Base-by-base conservation (phyloP, 2,797 vertebrate species). In the Hydrolagus colliei region DNA sequence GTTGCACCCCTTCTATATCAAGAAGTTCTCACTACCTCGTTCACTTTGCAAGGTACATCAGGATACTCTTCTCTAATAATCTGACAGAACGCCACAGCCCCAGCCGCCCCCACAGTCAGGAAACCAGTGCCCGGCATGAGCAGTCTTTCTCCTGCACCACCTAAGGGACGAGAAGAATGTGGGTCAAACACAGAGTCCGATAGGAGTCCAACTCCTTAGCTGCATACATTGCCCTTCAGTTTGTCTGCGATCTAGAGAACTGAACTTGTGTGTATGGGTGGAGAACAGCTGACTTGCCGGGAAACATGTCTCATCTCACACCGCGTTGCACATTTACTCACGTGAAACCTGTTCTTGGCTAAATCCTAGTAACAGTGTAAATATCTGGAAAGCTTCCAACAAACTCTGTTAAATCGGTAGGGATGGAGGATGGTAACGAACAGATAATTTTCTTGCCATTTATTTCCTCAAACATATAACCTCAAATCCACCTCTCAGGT, bases 81-180 rank as follows among this genome's bases (percentile, higher is more conserved):
- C 88, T 93, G 94, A 87, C 95, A 95, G 91, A 96, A 96, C 0
- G 95, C 93, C 89, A 96, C 88, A 0, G 93, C 88, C 86, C 93
- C 94, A 6, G 94, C 94, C 5, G 95, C 93, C 0, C 96, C 95
- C 4, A 96, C 88, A 0, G 94, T 96, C 87, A 96, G 91, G 91
- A 96, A 96, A 35, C 95, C 95, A 0, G 95, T 96, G 0, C 95
- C 95, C 0, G 94, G 95, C 95, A 95, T 95, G 87, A 96, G 90
- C 86, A 96, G 68, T 88, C 94, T 95, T 74, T 95, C 95, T 0
- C 95, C 95, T 1, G 94, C 95, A 22, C 94, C 95, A 20, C 95
- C 95, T 96, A 88, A 0, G 86, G 74, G 86, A 73, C 86, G 27
- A 85, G 9, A 16, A 73, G 63, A 41, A 20, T 4, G 27, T 9